A percentile compares a stretch with the other conserved stretches of the same genome.
These are phyloP conservation scores for Ormyrus pomaceus DNA, from an alignment of 2,888 invertebrate genomes.

Conservation along the genomic window DNA sequence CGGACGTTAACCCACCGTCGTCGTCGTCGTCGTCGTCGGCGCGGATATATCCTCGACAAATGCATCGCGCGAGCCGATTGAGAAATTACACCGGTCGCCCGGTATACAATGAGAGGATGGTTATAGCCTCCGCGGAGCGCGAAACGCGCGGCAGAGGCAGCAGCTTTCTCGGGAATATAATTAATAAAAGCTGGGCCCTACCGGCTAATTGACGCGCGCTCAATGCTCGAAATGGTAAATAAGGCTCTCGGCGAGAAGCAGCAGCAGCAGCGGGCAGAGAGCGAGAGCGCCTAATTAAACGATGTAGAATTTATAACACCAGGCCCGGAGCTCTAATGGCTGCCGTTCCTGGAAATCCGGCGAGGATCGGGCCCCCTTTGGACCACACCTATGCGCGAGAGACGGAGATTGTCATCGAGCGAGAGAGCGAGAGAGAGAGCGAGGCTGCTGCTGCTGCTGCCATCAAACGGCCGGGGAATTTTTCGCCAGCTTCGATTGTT, in stretches of 20 bases:
- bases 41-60: constrained; percentile 47
- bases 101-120: background rate
- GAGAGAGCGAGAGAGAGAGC: background rate
- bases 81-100: constrained; percentile 24
- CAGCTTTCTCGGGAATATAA: too few relatives aligned
- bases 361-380: constrained; percentile 62
- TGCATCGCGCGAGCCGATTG: constrained; percentile 39
- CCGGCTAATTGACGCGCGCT: too few relatives aligned
- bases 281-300: constrained; percentile 74
- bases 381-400: constrained; percentile 71
- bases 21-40: background rate
- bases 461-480: too few relatives aligned
- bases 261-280: constrained; percentile 40
- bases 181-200: too few relatives aligned
- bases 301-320: constrained; percentile 76
- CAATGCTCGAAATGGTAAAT: constrained; percentile 63
- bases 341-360: constrained; percentile 75
- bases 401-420: constrained; percentile 51
- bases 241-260: constrained; percentile 60
- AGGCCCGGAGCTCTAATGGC: constrained; percentile 73
- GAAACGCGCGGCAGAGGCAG: constrained; percentile 19
- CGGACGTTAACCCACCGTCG: constrained; percentile 69
- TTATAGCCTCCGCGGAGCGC: background rate
- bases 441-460: too few relatives aligned
- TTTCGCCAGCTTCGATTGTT: constrained; percentile 35